phyloP scores from a whole-genome alignment of 2,113 vertebrate genomes.

The Romanogobio albipinnatus region DNA sequence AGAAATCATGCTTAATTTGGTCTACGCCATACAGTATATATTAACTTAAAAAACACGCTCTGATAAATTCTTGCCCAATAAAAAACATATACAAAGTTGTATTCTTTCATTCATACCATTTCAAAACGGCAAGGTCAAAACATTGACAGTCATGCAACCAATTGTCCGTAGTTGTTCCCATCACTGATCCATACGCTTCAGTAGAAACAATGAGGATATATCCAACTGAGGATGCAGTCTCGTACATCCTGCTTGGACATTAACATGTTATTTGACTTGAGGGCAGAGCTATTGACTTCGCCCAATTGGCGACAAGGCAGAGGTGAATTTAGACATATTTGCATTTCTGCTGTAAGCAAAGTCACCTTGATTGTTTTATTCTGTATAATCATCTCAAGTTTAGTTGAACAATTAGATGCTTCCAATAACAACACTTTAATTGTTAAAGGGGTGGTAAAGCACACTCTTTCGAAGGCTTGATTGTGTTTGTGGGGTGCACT shows the following conservation, averaged over 20 bases:
- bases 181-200: neutral
- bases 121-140: neutral
- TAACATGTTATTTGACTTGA: conserved; percentile 14
- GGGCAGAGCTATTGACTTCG: conserved; percentile 37
- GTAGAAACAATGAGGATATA: conserved; percentile 11
- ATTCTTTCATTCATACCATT: neutral
- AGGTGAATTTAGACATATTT: neutral
- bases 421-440: neutral
- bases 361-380: neutral
- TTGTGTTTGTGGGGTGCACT: too few species aligned
- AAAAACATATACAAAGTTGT: neutral
- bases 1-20: neutral
- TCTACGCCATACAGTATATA: neutral
- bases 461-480: too few species aligned
- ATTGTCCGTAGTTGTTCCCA: neutral
- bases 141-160: neutral
- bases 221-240: neutral
- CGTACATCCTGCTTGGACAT: conserved; percentile 32
- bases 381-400: neutral
- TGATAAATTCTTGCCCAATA: neutral
- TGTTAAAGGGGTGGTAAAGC: too few species aligned
- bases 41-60: neutral
- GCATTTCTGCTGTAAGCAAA: neutral
- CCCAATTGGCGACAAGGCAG: neutral
- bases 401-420: neutral